These are phyloP conservation scores for Ypsolopha scabrella DNA, from an alignment of 2,888 invertebrate species.

Conservation along the genomic window DNA sequence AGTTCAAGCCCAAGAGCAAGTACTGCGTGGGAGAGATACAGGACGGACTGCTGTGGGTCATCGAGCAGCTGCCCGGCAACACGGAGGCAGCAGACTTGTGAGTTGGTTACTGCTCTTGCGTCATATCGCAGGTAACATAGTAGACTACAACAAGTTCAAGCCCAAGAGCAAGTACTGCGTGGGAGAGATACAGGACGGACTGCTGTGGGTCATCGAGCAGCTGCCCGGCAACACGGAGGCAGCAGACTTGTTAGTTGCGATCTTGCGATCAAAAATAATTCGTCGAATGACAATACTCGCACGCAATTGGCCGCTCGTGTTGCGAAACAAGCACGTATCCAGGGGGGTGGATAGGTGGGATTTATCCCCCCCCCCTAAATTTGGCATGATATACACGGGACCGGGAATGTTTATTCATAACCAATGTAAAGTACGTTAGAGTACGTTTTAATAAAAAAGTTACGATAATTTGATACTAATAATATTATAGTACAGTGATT, in stretches of 20 bases:
- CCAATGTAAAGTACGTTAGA: too few species aligned
- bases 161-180: neutral
- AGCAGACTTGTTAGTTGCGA: constrained; percentile 43
- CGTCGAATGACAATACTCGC: too few species aligned
- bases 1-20: constrained; percentile 55
- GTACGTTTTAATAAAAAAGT: too few species aligned
- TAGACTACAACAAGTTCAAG: constrained; percentile 34
- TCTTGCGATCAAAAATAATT: too few species aligned
- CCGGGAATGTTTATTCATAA: too few species aligned
- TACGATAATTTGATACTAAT: too few species aligned
- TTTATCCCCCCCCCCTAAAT: too few species aligned
- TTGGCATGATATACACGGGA: too few species aligned
- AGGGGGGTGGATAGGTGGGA: too few species aligned
- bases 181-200: constrained; percentile 34
- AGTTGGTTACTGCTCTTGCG: constrained; percentile 10
- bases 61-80: constrained; percentile 72
- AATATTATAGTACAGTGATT: too few species aligned
- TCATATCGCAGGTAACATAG: neutral
- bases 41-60: constrained; percentile 68
- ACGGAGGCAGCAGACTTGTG: constrained; percentile 44
- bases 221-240: constrained; percentile 51
- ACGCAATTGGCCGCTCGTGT: too few species aligned
- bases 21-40: constrained; percentile 18
- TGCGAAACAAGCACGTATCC: too few species aligned
- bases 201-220: constrained; percentile 76